A percentile compares a stretch with the other conserved stretches of the same genome.
These are phyloP conservation scores for Vanessa atalanta DNA, from an alignment of 1,140 invertebrate species.

Conservation along the genomic window DNA sequence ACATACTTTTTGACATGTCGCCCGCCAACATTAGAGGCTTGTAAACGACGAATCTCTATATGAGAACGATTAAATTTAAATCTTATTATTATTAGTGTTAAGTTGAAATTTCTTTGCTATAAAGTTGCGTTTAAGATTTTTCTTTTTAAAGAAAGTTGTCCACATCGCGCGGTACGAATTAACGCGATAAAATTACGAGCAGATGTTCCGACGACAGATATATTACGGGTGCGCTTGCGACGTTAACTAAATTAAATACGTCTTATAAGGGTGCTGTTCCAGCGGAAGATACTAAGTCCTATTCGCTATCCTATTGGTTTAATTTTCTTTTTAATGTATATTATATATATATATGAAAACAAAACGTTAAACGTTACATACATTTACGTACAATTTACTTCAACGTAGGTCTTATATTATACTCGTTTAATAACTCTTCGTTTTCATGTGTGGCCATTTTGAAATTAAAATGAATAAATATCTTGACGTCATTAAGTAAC, in stretches of 20 bases:
- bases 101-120: conserved; percentile 36
- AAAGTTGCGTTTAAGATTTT: conserved; percentile 36
- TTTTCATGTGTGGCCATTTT: no score
- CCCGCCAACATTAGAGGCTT: not conserved
- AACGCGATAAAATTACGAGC: conserved; percentile 61
- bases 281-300: conserved; percentile 9
- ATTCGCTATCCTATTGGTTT: no score
- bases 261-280: conserved; percentile 27
- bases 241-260: conserved; percentile 46
- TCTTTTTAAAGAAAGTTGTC: conserved; percentile 35
- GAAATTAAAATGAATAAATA: no score
- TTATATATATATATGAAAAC: no score
- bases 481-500: no score
- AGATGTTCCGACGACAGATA: conserved; percentile 60
- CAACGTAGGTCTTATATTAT: no score
- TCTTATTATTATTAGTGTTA: conserved; percentile 15
- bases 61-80: conserved; percentile 7
- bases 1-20: conserved; percentile 35
- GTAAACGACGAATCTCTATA: conserved; percentile 4
- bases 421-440: no score
- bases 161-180: conserved; percentile 55
- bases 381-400: no score
- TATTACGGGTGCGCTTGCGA: conserved; percentile 46
- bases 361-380: no score
- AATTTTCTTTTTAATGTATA: no score